phyloP scores from a whole-genome alignment of 2,888 invertebrate genomes.

The Scotopteryx bipunctaria region DNA sequence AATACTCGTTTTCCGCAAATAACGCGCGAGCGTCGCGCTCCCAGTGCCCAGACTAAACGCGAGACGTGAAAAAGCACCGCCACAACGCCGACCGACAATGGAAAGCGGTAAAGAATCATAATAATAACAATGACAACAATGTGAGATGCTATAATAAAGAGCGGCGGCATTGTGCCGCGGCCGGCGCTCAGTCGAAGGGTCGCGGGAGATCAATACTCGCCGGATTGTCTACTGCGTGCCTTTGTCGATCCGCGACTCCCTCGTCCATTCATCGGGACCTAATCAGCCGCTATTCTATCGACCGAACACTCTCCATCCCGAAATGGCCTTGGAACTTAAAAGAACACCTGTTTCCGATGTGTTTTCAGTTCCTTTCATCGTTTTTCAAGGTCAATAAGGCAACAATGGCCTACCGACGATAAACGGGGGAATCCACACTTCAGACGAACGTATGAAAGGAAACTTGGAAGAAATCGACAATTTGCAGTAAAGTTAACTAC shows the following conservation, averaged over 20 bases:
- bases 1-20: slow-evolving; percentile 78
- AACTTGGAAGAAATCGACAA: no score
- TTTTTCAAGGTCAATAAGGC: slow-evolving; percentile 23
- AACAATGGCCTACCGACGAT: slow-evolving; percentile 17
- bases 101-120: slow-evolving; percentile 84
- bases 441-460: background rate
- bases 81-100: slow-evolving; percentile 83
- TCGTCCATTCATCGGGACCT: slow-evolving; percentile 65
- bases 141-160: slow-evolving; percentile 84
- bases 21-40: slow-evolving; percentile 82
- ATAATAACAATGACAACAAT: slow-evolving; percentile 84
- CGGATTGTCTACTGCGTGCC: slow-evolving; percentile 78
- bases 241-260: slow-evolving; percentile 63
- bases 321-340: slow-evolving; percentile 15
- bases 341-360: slow-evolving; percentile 25
- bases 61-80: slow-evolving; percentile 83
- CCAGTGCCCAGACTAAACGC: slow-evolving; percentile 82
- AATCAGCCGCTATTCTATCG: slow-evolving; percentile 62
- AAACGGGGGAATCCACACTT: background rate
- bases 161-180: slow-evolving; percentile 81
- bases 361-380: slow-evolving; percentile 24
- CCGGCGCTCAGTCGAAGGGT: slow-evolving; percentile 80
- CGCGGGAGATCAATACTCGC: slow-evolving; percentile 80
- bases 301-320: slow-evolving; percentile 34
- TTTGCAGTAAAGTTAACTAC: no score